These are phyloP conservation scores for Coregonus suidteri DNA, from an alignment of 2,797 vertebrate genomes.

Conservation along the genomic window DNA sequence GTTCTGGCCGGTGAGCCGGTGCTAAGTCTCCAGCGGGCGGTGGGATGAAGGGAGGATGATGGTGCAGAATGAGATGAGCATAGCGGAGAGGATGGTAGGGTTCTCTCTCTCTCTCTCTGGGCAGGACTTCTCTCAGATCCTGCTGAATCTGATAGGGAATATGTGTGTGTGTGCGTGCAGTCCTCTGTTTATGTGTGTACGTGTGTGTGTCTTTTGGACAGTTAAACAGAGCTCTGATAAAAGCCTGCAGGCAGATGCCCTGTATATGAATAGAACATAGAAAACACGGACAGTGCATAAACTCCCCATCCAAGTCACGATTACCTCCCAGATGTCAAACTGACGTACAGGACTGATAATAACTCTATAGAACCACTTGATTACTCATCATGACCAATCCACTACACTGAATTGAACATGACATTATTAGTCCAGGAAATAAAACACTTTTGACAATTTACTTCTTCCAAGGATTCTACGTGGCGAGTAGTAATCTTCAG, in stretches of 20 bases:
- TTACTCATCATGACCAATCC: background rate
- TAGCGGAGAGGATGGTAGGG: no score
- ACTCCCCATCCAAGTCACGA: constrained; percentile 9
- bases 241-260: constrained; percentile 18
- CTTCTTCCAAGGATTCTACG: background rate
- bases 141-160: constrained; percentile 2
- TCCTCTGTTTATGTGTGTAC: background rate
- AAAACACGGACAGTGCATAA: background rate
- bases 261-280: constrained; percentile 15
- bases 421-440: background rate
- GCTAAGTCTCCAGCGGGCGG: constrained; percentile 10
- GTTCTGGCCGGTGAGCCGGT: background rate
- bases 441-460: background rate
- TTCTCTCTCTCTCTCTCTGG: background rate
- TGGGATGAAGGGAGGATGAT: constrained; percentile 12
- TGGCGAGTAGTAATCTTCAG: background rate
- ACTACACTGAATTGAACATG: background rate
- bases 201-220: background rate
- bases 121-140: background rate
- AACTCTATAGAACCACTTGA: background rate
- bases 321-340: constrained; percentile 19
- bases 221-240: constrained; percentile 32
- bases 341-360: background rate
- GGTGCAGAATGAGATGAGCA: background rate
- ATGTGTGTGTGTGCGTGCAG: background rate